Base-by-base conservation (phyloP, 2,888 invertebrate species). In the Exephanes ischioxanthus region DNA sequence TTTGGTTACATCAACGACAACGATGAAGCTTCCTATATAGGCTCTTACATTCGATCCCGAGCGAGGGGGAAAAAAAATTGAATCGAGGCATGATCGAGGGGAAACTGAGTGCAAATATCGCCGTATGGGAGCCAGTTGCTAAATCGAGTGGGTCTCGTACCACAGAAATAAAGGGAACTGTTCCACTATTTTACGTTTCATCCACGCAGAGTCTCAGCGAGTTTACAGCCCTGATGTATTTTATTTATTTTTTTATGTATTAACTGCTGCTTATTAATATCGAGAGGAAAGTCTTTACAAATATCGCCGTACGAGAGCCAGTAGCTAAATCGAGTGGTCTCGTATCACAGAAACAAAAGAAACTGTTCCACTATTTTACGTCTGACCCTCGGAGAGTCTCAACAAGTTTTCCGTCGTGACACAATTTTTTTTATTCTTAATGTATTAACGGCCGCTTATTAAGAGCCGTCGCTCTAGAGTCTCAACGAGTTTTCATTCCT, bases 1-100 rank as follows among this genome's bases (percentile, higher is more conserved):
- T 84, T 85, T 85, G 53, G 86, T 87, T 87, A 86, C 83, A 82
- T 80, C 72, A 80, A 75, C 67, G 61, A 76, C 61, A 58, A 67
- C 67, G 48, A 66, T 16, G 7, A 16, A 33, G 53, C 68, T 80
- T 84, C 75, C 63, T 83, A 72, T 83, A 4, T 83, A 80, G 51
- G 55, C 79, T 79, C 79, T 79, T 72, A 71, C 5, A 58, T 61
- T 45, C 80, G 80, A 75, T 45, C 75, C 55, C 30, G n/a, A 53
- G 19, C 48, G n/a, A 33, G 30, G 45, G 4, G 11, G 14, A 16
- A 16, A 6, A 63, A 63, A 63, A n/a, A 63, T 33, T 16, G n/a
- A 30, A 63, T 33, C 14, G 63, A 6, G 30, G 4, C n/a, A 48
- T 16, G 63, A 33, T 30, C 16, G 33, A 63, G 63, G 30, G 63